Base-by-base conservation (phyloP, 2,888 invertebrate genomes). In the Diogma glabrata region DNA sequence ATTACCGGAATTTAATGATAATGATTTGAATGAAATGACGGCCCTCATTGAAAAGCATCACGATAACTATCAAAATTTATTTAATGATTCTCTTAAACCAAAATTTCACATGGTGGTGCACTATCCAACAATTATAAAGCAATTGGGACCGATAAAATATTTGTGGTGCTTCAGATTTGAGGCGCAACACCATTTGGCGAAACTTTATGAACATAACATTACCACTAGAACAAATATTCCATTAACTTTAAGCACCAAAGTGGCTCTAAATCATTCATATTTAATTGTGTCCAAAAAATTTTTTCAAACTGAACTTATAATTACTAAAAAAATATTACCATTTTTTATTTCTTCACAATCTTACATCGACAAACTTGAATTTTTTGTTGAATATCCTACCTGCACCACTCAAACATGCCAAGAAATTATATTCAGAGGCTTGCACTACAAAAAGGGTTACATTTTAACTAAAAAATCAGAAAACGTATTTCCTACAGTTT, bases 41-140 rank as follows among this genome's bases (percentile, higher is more conserved):
- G n/a, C 43, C 16, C 22, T 53, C 33, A 54, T 52, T 28, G 38
- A 51, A 24, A 16, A 52, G 36, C 52, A 54, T 47, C 52, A 54
- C 36, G 30, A n/a, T n/a, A 51, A 47, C 16, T 14, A 28, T 50
- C 10, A 8, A 16, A 16, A 38, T 14, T 38, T 38, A 16, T 38
- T 38, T 19, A 38, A 38, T 38, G 38, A 14, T 38, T 38, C 38
- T 38, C 38, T 38, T 9, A 38, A 38, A 16, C 38, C 38, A 38
- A 38, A 38, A 16, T 38, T 38, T 38, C 38, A 38, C 38, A 14
- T 38, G 38, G 19, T 38, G 38, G 38, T 33, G 10, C 33, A 33
- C 33, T 33, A 33, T 10, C 12, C 33, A 4, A 33, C 33, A n/a
- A 33, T 33, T 38, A 16, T 38, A 8, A 38, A 16, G 10, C 38